phyloP scores from a whole-genome alignment of 2,113 vertebrate species.

The Ceyx margarethae region DNA sequence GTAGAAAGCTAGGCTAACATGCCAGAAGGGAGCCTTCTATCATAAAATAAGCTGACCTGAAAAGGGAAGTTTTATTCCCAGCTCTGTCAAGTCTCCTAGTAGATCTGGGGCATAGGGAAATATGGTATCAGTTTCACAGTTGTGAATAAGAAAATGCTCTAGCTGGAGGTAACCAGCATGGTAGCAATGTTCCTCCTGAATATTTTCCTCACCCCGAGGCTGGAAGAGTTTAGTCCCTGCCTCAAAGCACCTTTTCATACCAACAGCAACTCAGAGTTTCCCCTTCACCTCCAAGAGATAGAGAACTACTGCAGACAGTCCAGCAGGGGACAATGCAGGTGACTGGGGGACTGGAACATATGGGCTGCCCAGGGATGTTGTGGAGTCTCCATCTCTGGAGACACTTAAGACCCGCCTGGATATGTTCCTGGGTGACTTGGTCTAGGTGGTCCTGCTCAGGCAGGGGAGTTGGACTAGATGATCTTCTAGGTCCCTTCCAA shows the following conservation, averaged over 20 bases:
- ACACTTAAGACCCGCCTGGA: too few species aligned
- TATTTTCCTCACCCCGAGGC: not conserved
- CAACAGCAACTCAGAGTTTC: not conserved
- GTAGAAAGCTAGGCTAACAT: not conserved
- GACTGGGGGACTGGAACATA: too few species aligned
- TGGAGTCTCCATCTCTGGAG: too few species aligned
- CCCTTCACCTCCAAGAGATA: not conserved
- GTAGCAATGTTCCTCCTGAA: not conserved
- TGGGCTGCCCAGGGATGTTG: too few species aligned
- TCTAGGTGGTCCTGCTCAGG: too few species aligned
- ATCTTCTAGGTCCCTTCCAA: too few species aligned
- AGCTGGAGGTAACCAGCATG: not conserved
- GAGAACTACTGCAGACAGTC: too few species aligned
- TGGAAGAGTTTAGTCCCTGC: not conserved
- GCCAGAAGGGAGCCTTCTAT: not conserved
- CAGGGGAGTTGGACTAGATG: too few species aligned
- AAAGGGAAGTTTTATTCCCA: not conserved
- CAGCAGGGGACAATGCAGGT: too few species aligned
- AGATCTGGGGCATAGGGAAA: not conserved
- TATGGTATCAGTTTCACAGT: not conserved
- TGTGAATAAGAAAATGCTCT: not conserved
- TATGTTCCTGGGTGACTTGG: too few species aligned
- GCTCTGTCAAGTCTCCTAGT: not conserved
- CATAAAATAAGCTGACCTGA: not conserved
- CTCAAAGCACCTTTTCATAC: not conserved